A percentile compares a stretch with the other conserved stretches of the same genome.
Evolutionary conservation across 2,888 invertebrate genomes (phyloP).

Genomic region (Zaprionus bogoriensis): DNA sequence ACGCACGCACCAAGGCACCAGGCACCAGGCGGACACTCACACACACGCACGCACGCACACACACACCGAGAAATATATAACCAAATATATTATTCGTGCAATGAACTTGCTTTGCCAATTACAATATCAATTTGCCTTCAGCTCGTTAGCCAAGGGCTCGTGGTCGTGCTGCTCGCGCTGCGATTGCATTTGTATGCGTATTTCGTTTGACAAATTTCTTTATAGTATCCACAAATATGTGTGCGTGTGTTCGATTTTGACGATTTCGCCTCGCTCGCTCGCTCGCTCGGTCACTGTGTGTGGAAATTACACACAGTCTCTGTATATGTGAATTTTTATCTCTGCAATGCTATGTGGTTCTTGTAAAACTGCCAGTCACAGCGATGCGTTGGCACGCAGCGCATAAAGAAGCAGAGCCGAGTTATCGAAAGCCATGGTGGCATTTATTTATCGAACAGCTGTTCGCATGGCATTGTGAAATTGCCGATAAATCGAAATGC

Average conservation of each 20-base stretch:
- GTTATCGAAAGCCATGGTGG: constrained; percentile 35
- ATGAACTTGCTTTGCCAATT: constrained; percentile 69
- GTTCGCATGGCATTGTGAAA: constrained; percentile 4
- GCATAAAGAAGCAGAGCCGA: constrained; percentile 21
- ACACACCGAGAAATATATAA: constrained; percentile 40
- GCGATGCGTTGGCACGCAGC: constrained; percentile 32
- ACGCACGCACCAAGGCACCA: constrained; percentile 14
- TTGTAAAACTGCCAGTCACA: constrained; percentile 57
- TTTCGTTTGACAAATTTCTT: constrained; percentile 25
- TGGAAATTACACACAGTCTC: constrained; percentile 58
- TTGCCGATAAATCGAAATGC: not conserved
- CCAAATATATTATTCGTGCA: constrained; percentile 77
- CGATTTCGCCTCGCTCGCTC: constrained; percentile 30
- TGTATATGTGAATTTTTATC: constrained; percentile 66
- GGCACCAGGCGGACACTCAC: not conserved
- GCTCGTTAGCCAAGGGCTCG: constrained; percentile 6
- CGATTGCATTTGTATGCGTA: too few species aligned
- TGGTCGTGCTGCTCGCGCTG: too few species aligned
- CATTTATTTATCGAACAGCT: constrained; percentile 33
- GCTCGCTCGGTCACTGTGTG: constrained; percentile 27
- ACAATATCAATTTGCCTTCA: constrained; percentile 38
- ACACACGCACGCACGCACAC: constrained; percentile 20
- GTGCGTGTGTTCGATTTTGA: constrained; percentile 30
- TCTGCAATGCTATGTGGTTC: constrained; percentile 57
- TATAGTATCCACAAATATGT: constrained; percentile 34